phyloP scores from a whole-genome alignment of 2,888 invertebrate genomes.

The Nasonovia ribisnigri region DNA sequence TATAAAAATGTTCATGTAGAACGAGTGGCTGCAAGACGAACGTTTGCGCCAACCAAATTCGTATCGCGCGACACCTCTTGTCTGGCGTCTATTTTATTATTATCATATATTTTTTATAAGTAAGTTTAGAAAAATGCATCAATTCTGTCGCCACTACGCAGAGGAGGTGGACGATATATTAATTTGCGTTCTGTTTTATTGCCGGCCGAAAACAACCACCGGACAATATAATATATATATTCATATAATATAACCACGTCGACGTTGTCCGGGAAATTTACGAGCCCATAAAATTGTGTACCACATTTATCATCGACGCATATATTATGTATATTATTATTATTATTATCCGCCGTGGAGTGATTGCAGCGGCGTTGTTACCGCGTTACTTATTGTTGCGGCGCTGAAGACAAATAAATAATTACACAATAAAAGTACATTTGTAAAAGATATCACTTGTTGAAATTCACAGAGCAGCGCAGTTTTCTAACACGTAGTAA shows the following conservation, averaged over 20 bases:
- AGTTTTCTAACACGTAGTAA: conserved; percentile 46
- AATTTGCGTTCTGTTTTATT: conserved; percentile 43
- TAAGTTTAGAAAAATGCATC: not conserved
- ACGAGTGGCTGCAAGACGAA: not conserved
- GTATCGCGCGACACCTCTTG: not conserved
- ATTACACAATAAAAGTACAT: conserved; percentile 31
- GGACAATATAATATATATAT: conserved; percentile 18
- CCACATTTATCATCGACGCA: conserved; percentile 43
- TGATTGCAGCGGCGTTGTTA: conserved; percentile 19
- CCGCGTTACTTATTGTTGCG: conserved; percentile 50
- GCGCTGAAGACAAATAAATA: conserved; percentile 33
- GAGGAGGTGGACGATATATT: conserved; percentile 15
- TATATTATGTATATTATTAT: not conserved
- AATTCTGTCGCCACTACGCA: not conserved
- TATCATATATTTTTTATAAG: not conserved
- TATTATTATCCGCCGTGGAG: not conserved
- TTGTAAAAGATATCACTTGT: conserved; percentile 43
- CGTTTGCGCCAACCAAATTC: not conserved
- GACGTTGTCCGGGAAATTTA: conserved; percentile 42
- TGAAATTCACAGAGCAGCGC: conserved; percentile 35
- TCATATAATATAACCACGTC: conserved; percentile 2
- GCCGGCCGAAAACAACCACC: conserved; percentile 33
- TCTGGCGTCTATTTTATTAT: not conserved
- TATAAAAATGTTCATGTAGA: not conserved
- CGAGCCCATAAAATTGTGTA: conserved; percentile 57